phyloP scores from a whole-genome alignment of 2,113 vertebrate species.

The Dolichotis patagonum region DNA sequence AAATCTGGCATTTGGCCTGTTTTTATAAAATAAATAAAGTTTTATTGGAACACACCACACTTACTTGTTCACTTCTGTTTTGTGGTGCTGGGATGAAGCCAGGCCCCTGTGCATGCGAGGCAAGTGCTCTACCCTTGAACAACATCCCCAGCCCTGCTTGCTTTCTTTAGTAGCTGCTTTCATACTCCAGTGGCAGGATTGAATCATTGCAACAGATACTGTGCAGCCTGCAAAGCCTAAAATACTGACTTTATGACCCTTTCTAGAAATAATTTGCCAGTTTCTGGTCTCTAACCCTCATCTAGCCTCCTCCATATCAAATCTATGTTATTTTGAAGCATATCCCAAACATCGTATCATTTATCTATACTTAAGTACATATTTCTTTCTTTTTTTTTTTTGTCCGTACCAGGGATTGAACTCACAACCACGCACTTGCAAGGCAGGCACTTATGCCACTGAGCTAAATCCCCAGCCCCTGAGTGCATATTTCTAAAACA shows the following conservation, averaged over 20 bases:
- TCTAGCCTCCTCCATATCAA: fast-evolving
- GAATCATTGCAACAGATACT: background rate
- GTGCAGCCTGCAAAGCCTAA: background rate
- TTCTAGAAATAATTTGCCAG: background rate
- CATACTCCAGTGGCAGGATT: background rate
- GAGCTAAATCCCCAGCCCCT: too few species aligned
- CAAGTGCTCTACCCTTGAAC: background rate
- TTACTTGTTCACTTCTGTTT: background rate
- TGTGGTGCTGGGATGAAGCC: background rate
- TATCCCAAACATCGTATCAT: background rate
- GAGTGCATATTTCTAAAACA: background rate
- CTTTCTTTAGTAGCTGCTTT: background rate
- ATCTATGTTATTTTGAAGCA: slow-evolving; percentile 33
- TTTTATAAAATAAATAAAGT: slow-evolving; percentile 61
- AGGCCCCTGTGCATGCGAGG: background rate
- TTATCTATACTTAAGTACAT: slow-evolving; percentile 6
- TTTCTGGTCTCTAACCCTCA: background rate
- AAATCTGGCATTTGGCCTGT: background rate
- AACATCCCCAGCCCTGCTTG: background rate
- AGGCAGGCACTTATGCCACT: too few species aligned
- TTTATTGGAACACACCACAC: background rate
- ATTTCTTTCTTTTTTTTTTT: too few species aligned
- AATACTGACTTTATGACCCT: background rate
- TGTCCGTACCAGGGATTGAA: too few species aligned
- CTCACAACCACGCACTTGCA: too few species aligned